phyloP scores from a whole-genome alignment of 2,113 vertebrate genomes.

The Mus musculus region GRCm39 chr13:11857001-11857500 shows the following conservation, averaged over 20 bases:
- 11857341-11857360: not conserved
- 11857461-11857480: not conserved
- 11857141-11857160: not conserved
- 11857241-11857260: too few species aligned
- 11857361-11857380: not conserved
- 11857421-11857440: constrained; percentile 25
- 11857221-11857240: not conserved
- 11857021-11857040: not conserved
- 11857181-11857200: not conserved
- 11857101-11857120: not conserved
- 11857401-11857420: not conserved
- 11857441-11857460: not conserved
- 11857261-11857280: not conserved
- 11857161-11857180: not conserved
- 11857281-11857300: not conserved
- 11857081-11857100: not conserved
- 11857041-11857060: not conserved
- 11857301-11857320: not conserved
- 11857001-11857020: not conserved
- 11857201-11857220: not conserved
- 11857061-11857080: not conserved
- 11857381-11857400: constrained; percentile 37
- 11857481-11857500: not conserved
- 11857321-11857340: not conserved
- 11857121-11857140: not conserved